phyloP scores from a whole-genome alignment of 2,888 invertebrate genomes.

The Sialis lutaria region DNA sequence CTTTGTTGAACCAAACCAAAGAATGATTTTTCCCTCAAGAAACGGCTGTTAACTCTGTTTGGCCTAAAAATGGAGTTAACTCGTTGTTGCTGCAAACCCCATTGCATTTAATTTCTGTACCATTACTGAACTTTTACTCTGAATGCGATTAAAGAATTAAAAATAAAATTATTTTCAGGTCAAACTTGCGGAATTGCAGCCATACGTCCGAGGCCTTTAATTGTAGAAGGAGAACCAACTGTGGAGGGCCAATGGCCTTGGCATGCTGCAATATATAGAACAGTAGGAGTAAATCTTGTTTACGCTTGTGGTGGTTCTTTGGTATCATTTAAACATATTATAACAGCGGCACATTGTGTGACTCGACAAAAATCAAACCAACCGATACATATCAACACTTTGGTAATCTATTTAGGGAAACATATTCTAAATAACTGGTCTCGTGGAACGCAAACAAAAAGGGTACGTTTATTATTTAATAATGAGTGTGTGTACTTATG shows the following conservation, averaged over 20 bases:
- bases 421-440: constrained; percentile 22
- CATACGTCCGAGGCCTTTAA: constrained; percentile 32
- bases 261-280: constrained; percentile 46
- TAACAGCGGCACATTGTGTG: constrained; percentile 24
- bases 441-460: constrained; percentile 11
- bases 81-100: no score
- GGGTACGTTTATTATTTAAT: no score
- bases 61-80: no score
- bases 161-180: neutral
- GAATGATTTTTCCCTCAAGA: no score
- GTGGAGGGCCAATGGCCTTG: constrained; percentile 48
- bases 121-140: no score
- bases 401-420: constrained; percentile 17
- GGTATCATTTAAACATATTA: constrained; percentile 16
- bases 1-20: no score
- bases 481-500: no score
- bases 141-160: no score
- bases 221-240: constrained; percentile 38
- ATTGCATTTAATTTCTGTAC: no score
- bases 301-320: constrained; percentile 23
- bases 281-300: constrained; percentile 20
- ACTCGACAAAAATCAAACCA: constrained; percentile 15
- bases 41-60: no score
- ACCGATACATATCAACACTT: constrained; percentile 15
- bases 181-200: constrained; percentile 28